phyloP scores from a whole-genome alignment of 2,113 vertebrate species.

The Scolopax mira region DNA sequence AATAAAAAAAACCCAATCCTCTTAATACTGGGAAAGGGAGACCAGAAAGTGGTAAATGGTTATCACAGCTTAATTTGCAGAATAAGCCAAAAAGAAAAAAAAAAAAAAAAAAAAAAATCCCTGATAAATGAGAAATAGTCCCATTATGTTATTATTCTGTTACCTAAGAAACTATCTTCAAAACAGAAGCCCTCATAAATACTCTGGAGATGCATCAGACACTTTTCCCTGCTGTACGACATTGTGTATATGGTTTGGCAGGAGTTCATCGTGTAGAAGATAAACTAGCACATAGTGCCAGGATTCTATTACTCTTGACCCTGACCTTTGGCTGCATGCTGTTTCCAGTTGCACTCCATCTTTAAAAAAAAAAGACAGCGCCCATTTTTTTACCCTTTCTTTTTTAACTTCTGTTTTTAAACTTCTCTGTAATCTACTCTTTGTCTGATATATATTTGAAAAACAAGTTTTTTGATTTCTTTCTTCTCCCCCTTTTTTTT shows the following conservation, averaged over 20 bases:
- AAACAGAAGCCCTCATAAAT: conserved; percentile 88
- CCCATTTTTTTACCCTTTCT: conserved; percentile 39
- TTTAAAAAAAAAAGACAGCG: conserved; percentile 65
- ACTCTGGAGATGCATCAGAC: conserved; percentile 81
- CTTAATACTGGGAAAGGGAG: not conserved
- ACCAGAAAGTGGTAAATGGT: not conserved
- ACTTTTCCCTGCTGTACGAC: conserved; percentile 69
- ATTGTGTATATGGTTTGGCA: conserved; percentile 80
- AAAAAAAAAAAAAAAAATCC: not conserved
- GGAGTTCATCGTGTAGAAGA: conserved; percentile 74
- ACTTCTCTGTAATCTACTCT: conserved; percentile 28
- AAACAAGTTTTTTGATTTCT: conserved; percentile 37
- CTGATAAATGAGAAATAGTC: conserved; percentile 75
- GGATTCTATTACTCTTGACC: conserved; percentile 82
- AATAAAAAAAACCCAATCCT: not conserved
- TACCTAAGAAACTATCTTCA: conserved; percentile 90
- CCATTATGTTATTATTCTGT: conserved; percentile 79
- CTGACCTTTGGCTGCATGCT: conserved; percentile 77
- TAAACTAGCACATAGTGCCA: conserved; percentile 78
- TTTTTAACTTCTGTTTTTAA: conserved; percentile 65
- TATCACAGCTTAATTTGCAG: conserved; percentile 64
- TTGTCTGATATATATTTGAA: conserved; percentile 12
- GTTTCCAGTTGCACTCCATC: conserved; percentile 80
- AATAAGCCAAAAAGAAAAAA: conserved; percentile 45
- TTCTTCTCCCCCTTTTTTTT: not conserved